Conservation (phyloP, 1,140 invertebrate species). For the Brachystomella parvula region DNA sequence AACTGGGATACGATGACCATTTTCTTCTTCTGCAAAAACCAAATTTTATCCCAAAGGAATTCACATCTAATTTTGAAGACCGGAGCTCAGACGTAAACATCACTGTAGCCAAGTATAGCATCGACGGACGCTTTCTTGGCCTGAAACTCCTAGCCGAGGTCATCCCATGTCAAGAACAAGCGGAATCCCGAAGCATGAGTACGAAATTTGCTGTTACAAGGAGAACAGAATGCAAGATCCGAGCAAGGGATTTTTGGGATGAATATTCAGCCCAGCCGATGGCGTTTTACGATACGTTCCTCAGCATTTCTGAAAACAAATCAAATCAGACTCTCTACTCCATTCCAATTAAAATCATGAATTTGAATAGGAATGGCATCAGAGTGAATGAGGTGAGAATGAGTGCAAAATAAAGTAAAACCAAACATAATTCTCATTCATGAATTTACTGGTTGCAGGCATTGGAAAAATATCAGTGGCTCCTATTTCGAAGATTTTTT, state of each 20-base stretch:
- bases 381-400: slow-evolving; percentile 35
- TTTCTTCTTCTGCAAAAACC: slow-evolving; percentile 47
- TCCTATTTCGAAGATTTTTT: slow-evolving; percentile 59
- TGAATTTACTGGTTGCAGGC: slow-evolving; percentile 39
- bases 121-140: slow-evolving; percentile 43
- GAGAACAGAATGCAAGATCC: slow-evolving; percentile 38
- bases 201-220: slow-evolving; percentile 37
- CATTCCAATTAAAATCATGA: slow-evolving; percentile 35
- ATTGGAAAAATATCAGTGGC: slow-evolving; percentile 50
- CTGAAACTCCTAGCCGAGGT: slow-evolving; percentile 37
- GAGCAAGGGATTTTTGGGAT: slow-evolving; percentile 23
- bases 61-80: slow-evolving; percentile 44
- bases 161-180: slow-evolving; percentile 25
- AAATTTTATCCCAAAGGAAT: slow-evolving; percentile 46
- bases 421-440: slow-evolving; percentile 12
- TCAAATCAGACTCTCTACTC: slow-evolving; percentile 20
- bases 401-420: slow-evolving; percentile 14
- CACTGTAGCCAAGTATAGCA: slow-evolving; percentile 41
- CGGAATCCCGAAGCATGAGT: slow-evolving; percentile 31
- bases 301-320: slow-evolving; percentile 17
- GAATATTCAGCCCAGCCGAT: slow-evolving; percentile 20
- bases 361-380: slow-evolving; percentile 36
- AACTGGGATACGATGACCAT: slow-evolving; percentile 52
- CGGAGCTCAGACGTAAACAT: slow-evolving; percentile 35
- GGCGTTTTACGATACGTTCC: slow-evolving; percentile 33